Base-by-base conservation (phyloP, 2,113 vertebrate genomes). In the Saiga tatarica region DNA sequence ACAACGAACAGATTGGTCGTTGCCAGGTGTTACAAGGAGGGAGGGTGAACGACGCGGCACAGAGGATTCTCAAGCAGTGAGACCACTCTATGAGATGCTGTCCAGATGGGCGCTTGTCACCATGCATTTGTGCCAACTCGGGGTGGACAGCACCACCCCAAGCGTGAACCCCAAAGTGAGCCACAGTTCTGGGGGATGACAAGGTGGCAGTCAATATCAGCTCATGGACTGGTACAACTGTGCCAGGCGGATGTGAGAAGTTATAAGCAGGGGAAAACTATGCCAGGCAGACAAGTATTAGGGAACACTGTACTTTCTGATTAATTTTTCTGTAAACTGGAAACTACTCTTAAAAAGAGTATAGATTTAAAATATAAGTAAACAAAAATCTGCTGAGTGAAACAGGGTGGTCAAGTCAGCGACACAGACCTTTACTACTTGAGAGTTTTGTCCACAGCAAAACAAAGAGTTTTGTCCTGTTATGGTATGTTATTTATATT, bases 271-370 rank as follows among this genome's bases (percentile, higher is more conserved):
- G 33, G 42, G 33, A 30, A 92, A 57, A n/a, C 25, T 33, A 13
- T 4, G 11, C 33, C 47, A 6, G 7, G 83, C 6, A 17, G 14
- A 55, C 2, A 1, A 36, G 39, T 39, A 23, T 71, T 71, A 71
- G 36, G 30, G 64, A 88, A 57, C 30, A 39, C 64, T 39, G 25
- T 28, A 84, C 39, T 33, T 84, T 36, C 53, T 42, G 36, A 76
- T 39, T 19, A 45, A 53, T 39, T 86, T 60, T 47, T 90, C 90
- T 67, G 1, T 42, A 42, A 67, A 88, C 62, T 25, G n/a, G 36
- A 67, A 89, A 85, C 8, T 7, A 28, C n/a, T 86, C 85, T 92
- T n/a, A 89, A 84, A 79, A 78, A 81, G 64, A 57, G n/a, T 53
- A 28, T 5, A 94, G 52, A 81, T 57, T 52, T 53, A 85, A 85